Base-by-base conservation (phyloP, 2,797 vertebrate species). In the Hyperoplus immaculatus region DNA sequence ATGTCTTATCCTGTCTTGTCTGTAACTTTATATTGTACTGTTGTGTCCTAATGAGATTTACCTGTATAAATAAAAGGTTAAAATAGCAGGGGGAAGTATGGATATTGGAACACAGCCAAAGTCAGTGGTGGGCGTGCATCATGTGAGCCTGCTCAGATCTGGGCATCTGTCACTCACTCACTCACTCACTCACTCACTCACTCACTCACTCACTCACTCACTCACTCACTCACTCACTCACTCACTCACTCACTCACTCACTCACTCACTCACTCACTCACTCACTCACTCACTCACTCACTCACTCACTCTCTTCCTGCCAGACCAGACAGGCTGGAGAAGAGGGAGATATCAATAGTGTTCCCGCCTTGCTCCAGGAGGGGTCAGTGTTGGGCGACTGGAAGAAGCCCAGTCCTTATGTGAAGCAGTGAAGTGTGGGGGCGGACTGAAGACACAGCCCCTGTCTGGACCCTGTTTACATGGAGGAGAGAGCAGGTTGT, bases 341-440 rank as follows among this genome's bases (percentile, higher is more conserved):
- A 51, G 16, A 14, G 0, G 14, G 47, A 69, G 47, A 58, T 16
- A 57, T 72, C 0, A 50, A 13, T 39, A n/a, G 6, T 68, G 16
- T 45, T 45, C 53, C 43, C 6, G 0, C 21, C 1, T 75, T 54
- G 15, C 60, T 82, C 91, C 92, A 90, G 83, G 78, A 91, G 90
- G 83, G 74, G 88, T 50, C 89, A 85, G 75, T 84, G 76, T 29
- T 82, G 72, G 56, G 14, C 1, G 1, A 70, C 63, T 69, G 66
- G 71, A 88, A 13, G 51, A 49, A 41, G 43, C 49, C 47, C 36
- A 29, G 69, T 2, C 4, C 5, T 42, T 5, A 13, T 46, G 46
- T 1, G 54, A 58, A 53, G 53, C 50, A 61, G 55, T 15, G 4
- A 71, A 72, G 72, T 4, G 10, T 65, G 57, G 63, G 74, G 21